These are phyloP conservation scores for Bucco capensis DNA, from an alignment of 2,113 vertebrate genomes.

Conservation along the genomic window DNA sequence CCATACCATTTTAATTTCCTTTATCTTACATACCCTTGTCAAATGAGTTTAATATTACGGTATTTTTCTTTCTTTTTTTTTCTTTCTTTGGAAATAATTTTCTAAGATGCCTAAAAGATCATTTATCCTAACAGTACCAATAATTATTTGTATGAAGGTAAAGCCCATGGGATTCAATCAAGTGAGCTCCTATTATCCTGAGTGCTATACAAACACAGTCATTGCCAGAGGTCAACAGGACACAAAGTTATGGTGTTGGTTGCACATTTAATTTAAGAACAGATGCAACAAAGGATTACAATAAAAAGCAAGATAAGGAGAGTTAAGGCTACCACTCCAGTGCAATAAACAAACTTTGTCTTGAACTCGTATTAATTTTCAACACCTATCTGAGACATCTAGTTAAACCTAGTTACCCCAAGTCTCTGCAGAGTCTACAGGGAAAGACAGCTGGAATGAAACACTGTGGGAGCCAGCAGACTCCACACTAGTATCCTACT, in stretches of 20 bases:
- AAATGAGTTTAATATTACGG: background rate
- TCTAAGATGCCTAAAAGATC: background rate
- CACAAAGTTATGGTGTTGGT: background rate
- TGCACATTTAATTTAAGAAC: background rate
- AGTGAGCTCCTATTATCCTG: background rate
- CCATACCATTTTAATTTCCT: background rate
- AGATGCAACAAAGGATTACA: background rate
- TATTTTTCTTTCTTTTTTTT: background rate
- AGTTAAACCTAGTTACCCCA: background rate
- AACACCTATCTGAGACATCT: background rate
- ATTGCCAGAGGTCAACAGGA: background rate
- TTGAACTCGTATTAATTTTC: background rate
- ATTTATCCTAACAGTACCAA: background rate
- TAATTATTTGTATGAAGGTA: slow-evolving; percentile 9
- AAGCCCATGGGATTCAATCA: background rate
- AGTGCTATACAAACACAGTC: background rate
- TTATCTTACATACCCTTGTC: background rate
- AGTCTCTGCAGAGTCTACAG: background rate
- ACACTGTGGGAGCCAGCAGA: background rate
- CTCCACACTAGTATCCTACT: rapidly evolving
- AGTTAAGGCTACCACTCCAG: background rate
- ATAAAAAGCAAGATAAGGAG: background rate
- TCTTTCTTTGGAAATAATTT: background rate
- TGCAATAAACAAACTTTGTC: background rate
- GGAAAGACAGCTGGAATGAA: background rate